Conservation (phyloP, 2,113 vertebrate genomes). For the Daubentonia madagascariensis region DNA sequence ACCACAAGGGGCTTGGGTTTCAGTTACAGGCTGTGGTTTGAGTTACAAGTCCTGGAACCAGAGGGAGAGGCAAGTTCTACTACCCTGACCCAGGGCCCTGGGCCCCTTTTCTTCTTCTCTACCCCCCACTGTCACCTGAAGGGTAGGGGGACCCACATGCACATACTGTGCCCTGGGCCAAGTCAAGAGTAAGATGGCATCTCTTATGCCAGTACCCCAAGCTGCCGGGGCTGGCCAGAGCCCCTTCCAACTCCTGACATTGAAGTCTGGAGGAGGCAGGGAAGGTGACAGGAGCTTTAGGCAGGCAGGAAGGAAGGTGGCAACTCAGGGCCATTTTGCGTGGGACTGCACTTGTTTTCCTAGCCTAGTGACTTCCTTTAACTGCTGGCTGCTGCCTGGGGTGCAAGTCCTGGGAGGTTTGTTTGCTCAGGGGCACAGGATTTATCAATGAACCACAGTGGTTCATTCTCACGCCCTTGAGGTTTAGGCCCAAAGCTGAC, state of each 20-base stretch:
- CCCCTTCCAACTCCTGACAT: background rate
- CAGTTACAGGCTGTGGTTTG: slow-evolving; percentile 2
- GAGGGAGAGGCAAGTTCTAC: background rate
- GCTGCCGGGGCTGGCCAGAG: background rate
- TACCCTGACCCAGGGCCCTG: background rate
- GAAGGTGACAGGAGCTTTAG: background rate
- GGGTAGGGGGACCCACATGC: background rate
- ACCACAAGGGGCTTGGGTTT: background rate
- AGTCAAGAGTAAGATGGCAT: background rate
- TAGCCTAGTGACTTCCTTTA: background rate
- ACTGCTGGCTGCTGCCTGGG: background rate
- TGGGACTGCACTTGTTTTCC: background rate
- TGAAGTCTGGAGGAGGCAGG: background rate
- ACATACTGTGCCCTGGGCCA: background rate
- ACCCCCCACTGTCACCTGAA: background rate
- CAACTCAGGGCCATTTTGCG: background rate
- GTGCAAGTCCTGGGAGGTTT: background rate
- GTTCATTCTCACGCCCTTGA: background rate
- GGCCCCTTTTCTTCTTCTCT: background rate
- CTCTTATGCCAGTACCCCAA: background rate
- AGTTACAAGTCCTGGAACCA: background rate
- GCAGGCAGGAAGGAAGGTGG: background rate
- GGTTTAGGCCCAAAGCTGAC: background rate
- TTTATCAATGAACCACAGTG: background rate
- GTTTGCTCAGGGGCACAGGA: background rate